Evolutionary conservation across 1,140 invertebrate species (phyloP), one percentile per base, ranked within the genome.

Genomic region (Nasonia giraulti): DNA sequence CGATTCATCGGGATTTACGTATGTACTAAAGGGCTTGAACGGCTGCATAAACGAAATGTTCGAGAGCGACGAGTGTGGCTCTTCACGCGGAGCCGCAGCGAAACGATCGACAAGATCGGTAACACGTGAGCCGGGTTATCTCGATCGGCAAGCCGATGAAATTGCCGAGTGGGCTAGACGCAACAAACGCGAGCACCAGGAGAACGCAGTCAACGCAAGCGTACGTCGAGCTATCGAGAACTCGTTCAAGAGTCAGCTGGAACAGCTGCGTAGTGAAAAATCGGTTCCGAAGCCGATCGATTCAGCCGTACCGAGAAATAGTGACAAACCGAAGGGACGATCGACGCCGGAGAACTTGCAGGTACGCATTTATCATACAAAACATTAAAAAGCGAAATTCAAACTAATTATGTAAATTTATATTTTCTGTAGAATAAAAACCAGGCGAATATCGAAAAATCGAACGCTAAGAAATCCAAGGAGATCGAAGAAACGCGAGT

Each of bases 201-300:
- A 90, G 17, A 88, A 87, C 7, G 82, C 69, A 1, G 86, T 86
- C 0, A 88, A 90, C 10, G 55, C 47, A 0, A 69, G 68, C 12
- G 90, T 93, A 1, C 87, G 91, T 23, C 90, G 90, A 75, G 89
- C 91, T 1, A 93, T 93, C n/a, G 92, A 93, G 62, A 91, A 91
- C 74, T 92, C 91, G 0, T 92, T 93, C 17, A 91, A 91, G n/a
- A 90, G 90, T 50, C 92, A 93, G 68, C 91, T 93, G 90, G 90
- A 93, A 47, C 90, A 91, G 33, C 12, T 78, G 8, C 66, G 68
- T 2, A 89, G 87, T 44, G 86, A 62, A 6, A n/a, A n/a, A 62
- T 86, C 5, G 71, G 78, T 2, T 27, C 4, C 71, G 85, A 77
- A 23, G 23, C 44, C 17, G 8, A 69, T 3, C 11, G 66, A 11